These are phyloP conservation scores for roundworm (Caenorhabditis elegans) DNA, from an alignment of 1,140 invertebrate genomes.

Conservation along the genomic window DNA sequence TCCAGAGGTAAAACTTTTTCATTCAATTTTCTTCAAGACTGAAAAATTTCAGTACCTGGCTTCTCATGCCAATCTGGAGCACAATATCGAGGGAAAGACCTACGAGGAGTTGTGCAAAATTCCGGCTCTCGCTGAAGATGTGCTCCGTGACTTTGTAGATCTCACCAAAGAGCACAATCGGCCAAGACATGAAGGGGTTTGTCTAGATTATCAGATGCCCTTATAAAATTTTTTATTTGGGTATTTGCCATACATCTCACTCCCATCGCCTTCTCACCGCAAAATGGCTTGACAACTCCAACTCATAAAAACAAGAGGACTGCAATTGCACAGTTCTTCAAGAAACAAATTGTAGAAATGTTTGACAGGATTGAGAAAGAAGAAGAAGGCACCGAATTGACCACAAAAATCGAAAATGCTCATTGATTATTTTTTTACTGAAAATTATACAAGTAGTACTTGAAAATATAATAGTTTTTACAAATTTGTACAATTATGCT, in stretches of 20 bases:
- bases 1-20: neutral
- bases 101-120: neutral
- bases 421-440: too few species aligned
- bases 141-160: neutral
- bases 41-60: neutral
- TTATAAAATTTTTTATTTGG: neutral
- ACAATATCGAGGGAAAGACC: neutral
- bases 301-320: neutral
- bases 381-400: too few species aligned
- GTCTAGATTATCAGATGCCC: too few species aligned
- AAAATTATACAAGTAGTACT: too few species aligned
- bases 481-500: too few species aligned
- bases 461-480: too few species aligned
- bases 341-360: neutral
- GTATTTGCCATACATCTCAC: neutral
- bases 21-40: too few species aligned
- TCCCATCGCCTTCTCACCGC: neutral
- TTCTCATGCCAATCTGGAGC: neutral
- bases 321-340: neutral
- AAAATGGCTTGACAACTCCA: neutral
- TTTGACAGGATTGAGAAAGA: neutral
- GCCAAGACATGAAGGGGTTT: neutral
- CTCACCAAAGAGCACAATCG: neutral
- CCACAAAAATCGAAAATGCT: too few species aligned
- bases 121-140: neutral